phyloP scores from a whole-genome alignment of 2,888 invertebrate species.

The Baronia brevicornis region DNA sequence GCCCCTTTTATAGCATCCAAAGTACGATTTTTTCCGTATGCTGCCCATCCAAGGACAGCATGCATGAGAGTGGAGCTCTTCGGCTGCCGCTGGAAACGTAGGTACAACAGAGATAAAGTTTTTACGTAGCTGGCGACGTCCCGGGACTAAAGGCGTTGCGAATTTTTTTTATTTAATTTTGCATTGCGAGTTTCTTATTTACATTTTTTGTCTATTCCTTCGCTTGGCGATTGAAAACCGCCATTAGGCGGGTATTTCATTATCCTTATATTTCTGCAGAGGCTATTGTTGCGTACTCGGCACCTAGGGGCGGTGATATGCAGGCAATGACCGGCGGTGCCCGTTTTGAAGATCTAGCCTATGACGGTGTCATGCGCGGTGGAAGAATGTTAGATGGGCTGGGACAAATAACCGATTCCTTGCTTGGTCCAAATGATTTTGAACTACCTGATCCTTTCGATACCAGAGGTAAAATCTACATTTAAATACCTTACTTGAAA shows the following conservation, averaged over 20 bases:
- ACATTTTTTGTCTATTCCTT: slow-evolving; percentile 7
- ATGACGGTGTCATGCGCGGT: slow-evolving; percentile 80
- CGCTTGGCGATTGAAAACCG: slow-evolving; percentile 34
- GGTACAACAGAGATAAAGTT: slow-evolving; percentile 38
- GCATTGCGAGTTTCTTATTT: slow-evolving; percentile 13
- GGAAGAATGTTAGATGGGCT: slow-evolving; percentile 80
- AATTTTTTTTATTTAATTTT: slow-evolving; percentile 20
- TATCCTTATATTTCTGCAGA: slow-evolving; percentile 67
- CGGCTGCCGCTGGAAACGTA: slow-evolving; percentile 82
- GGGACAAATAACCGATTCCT: slow-evolving; percentile 88
- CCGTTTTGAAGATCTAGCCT: slow-evolving; percentile 85
- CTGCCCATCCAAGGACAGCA: slow-evolving; percentile 88
- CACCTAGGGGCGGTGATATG: slow-evolving; percentile 78
- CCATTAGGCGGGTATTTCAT: slow-evolving; percentile 42
- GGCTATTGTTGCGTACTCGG: slow-evolving; percentile 79
- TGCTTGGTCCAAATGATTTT: slow-evolving; percentile 80
- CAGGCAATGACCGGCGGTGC: slow-evolving; percentile 79
- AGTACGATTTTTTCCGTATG: slow-evolving; percentile 92
- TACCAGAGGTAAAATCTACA: slow-evolving; percentile 64
- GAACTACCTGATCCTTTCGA: slow-evolving; percentile 75
- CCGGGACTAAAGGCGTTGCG: slow-evolving; percentile 42
- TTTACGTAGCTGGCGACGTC: slow-evolving; percentile 41
- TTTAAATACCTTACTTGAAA: background rate
- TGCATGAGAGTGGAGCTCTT: slow-evolving; percentile 95
- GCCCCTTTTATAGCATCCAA: slow-evolving; percentile 90